A percentile compares a stretch with the other conserved stretches of the same genome.
These are phyloP conservation scores for Crotophaga sulcirostris DNA, from an alignment of 2,113 vertebrate species.

Conservation along the genomic window DNA sequence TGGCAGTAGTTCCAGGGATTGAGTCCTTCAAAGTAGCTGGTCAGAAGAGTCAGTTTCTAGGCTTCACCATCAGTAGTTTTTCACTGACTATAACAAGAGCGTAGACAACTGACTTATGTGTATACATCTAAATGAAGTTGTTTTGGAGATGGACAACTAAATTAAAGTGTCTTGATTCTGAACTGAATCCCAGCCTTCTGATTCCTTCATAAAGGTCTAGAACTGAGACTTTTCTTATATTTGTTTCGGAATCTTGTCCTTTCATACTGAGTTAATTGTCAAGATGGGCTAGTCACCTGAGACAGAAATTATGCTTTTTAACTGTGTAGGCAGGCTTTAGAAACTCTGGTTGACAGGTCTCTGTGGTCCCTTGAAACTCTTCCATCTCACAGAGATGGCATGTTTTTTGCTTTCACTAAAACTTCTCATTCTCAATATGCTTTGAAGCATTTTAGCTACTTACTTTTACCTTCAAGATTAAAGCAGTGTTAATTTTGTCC, in stretches of 20 bases:
- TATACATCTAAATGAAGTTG: not conserved
- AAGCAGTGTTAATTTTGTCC: not conserved
- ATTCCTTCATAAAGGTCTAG: not conserved
- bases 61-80: not conserved
- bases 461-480: not conserved
- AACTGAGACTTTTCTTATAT: not conserved
- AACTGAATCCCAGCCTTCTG: not conserved
- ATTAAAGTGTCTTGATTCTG: not conserved
- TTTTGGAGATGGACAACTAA: not conserved
- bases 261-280: not conserved
- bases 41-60: not conserved
- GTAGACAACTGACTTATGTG: rapidly evolving
- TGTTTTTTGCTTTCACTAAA: not conserved
- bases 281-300: not conserved
- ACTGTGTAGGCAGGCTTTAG: not conserved
- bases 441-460: not conserved
- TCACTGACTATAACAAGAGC: not conserved
- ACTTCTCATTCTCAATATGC: not conserved
- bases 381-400: not conserved
- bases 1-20: not conserved
- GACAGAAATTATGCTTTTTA: not conserved
- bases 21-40: not conserved
- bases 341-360: not conserved
- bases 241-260: not conserved
- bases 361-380: not conserved